phyloP scores from a whole-genome alignment of 2,888 invertebrate genomes.

The Pecten maximus region DNA sequence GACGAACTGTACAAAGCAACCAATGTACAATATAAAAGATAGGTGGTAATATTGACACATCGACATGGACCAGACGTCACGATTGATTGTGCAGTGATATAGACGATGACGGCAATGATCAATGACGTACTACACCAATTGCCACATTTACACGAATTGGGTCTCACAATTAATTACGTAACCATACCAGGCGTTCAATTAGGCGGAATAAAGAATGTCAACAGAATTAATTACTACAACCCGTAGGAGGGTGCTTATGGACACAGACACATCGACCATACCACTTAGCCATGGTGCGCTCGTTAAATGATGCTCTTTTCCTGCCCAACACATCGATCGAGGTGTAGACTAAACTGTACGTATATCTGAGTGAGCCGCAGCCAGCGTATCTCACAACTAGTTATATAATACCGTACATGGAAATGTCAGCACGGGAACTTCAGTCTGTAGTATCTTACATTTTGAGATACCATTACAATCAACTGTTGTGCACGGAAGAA shows the following conservation, averaged over 20 bases:
- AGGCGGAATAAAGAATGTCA: neutral
- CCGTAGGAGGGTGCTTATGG: constrained; percentile 26
- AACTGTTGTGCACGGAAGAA: neutral
- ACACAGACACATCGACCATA: neutral
- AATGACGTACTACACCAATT: constrained; percentile 2
- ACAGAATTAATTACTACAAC: neutral
- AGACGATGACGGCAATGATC: neutral
- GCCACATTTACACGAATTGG: constrained; percentile 9
- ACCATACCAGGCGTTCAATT: neutral
- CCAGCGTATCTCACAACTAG: neutral
- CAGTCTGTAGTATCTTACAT: neutral
- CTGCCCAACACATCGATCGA: neutral
- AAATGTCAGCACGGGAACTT: neutral
- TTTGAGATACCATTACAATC: neutral
- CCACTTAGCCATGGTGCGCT: neutral
- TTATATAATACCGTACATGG: neutral
- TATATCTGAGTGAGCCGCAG: neutral
- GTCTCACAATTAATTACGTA: neutral
- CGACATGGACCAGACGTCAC: neutral
- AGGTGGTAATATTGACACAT: too few relatives aligned
- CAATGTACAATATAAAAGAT: too few relatives aligned
- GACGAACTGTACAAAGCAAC: neutral
- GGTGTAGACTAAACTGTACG: neutral
- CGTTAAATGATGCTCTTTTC: constrained; percentile 13
- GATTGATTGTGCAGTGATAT: neutral